Base-by-base conservation (phyloP, 1,140 invertebrate genomes). In the Zaprionus ornatus region DNA sequence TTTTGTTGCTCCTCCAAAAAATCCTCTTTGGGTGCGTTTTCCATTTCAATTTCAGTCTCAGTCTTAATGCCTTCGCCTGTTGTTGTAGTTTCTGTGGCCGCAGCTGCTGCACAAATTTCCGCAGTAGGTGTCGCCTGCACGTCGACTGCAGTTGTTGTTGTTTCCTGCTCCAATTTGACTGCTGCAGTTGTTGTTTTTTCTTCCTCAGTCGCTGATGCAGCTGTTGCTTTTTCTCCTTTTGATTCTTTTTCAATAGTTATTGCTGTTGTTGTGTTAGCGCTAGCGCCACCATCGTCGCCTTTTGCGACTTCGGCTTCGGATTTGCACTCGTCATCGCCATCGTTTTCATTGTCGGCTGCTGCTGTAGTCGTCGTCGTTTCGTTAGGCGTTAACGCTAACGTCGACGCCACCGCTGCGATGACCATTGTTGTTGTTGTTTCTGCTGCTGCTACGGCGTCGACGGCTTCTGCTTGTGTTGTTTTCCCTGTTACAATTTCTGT, bases 61-160 rank as follows among this genome's bases (percentile, higher is more conserved):
- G 85, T 90, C 79, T 90, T 88, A 55, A 88, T 90, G 74, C 63
- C 19, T 64, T 77, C 78, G 15, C 23, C 27, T 45, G 40, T 32
- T 73, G 32, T 40, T 50, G 25, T 63, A 56, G 80, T 15, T 73
- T 74, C 62, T 27, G 25, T 23, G 50, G 35, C 32, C 60, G 60
- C 59, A 57, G 35, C 57, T 70, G 74, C 60, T 56, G 21, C 73
- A 55, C n/a, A 45, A 45, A 45, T 45, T 17, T 45, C n/a, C 40
- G 40, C n/a, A 45, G 40, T 37, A 15, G 4, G 29, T 32, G 9
- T 79, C 21, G 35, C 61, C 50, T 63, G 27, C 48, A 55, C 29
- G 3, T 32, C 29, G 29, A 32, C 29, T 32, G 12, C 52, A 56
- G 23, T 37, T 50, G 66, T 29, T 64, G 67, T 37, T 67, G 57